These are phyloP conservation scores for Cheilosia variabilis DNA, from an alignment of 2,888 invertebrate genomes.

Conservation along the genomic window DNA sequence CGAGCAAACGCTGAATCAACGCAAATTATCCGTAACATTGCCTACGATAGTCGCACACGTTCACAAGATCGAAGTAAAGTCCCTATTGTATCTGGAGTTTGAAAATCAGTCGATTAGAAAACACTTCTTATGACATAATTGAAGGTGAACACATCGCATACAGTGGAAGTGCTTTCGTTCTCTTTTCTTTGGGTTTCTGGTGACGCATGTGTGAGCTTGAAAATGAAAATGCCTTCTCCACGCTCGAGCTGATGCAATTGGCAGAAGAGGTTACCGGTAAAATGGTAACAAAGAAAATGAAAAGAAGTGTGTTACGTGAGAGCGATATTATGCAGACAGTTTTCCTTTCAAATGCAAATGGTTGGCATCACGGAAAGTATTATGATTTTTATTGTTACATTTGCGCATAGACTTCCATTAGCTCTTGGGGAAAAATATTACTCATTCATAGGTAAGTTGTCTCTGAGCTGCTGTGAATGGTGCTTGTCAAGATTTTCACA, in stretches of 20 bases:
- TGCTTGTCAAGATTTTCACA: too few relatives aligned
- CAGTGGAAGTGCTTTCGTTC: neutral
- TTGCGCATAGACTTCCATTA: too few relatives aligned
- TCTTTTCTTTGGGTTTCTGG: neutral
- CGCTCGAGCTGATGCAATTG: constrained; percentile 35
- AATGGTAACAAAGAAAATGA: constrained; percentile 25
- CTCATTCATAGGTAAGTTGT: too few relatives aligned
- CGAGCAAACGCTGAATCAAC: constrained; percentile 11
- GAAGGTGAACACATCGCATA: constrained; percentile 1
- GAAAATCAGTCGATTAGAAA: constrained; percentile 54
- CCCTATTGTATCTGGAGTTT: constrained; percentile 21
- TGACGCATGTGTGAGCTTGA: constrained; percentile 46
- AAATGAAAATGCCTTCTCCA: constrained; percentile 40
- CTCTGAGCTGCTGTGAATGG: too few relatives aligned
- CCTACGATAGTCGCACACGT: neutral
- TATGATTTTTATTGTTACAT: neutral
- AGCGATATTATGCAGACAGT: neutral
- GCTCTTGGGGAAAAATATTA: too few relatives aligned
- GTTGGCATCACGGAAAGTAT: neutral
- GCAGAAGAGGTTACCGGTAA: neutral
- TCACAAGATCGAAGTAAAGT: neutral
- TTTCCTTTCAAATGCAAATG: constrained; percentile 21
- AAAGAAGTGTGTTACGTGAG: constrained; percentile 21
- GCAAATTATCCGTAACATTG: constrained; percentile 30
- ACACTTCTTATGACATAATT: constrained; percentile 53